Conservation (phyloP, 2,113 vertebrate genomes). For the Rana temporaria region DNA sequence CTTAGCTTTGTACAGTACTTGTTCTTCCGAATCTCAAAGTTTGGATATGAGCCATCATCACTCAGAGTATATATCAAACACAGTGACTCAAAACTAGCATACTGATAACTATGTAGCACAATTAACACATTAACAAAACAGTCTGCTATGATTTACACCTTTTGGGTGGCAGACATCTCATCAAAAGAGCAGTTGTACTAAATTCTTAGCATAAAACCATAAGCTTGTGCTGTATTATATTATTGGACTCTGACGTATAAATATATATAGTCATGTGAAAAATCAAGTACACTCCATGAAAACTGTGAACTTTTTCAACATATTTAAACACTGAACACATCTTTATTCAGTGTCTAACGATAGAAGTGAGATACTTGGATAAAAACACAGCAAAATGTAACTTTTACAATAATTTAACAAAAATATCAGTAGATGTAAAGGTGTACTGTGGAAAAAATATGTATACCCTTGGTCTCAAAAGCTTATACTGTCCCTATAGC, state of each 20-base stretch:
- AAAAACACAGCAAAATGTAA: no score
- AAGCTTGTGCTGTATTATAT: conserved; percentile 25
- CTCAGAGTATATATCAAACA: conserved; percentile 47
- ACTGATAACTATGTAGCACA: conserved; percentile 44
- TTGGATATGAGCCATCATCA: conserved; percentile 46
- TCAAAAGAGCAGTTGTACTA: conserved; percentile 50
- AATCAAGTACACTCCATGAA: no score
- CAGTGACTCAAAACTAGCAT: conserved; percentile 49
- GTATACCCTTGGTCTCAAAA: no score
- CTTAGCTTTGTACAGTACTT: not conserved
- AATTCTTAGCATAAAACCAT: conserved; percentile 33
- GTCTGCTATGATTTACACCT: conserved; percentile 51
- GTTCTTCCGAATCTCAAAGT: conserved; percentile 24
- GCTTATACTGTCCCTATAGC: no score
- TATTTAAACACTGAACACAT: no score
- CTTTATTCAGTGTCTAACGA: no score
- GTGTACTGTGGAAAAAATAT: no score
- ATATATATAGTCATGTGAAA: no score
- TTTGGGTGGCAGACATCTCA: conserved; percentile 50
- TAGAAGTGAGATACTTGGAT: no score
- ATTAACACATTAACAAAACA: conserved; percentile 53
- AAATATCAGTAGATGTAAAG: no score
- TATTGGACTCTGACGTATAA: not conserved
- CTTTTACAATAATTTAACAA: no score
- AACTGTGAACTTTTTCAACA: no score